phyloP scores from a whole-genome alignment of 2,113 vertebrate genomes.

The Entelurus aequoreus region DNA sequence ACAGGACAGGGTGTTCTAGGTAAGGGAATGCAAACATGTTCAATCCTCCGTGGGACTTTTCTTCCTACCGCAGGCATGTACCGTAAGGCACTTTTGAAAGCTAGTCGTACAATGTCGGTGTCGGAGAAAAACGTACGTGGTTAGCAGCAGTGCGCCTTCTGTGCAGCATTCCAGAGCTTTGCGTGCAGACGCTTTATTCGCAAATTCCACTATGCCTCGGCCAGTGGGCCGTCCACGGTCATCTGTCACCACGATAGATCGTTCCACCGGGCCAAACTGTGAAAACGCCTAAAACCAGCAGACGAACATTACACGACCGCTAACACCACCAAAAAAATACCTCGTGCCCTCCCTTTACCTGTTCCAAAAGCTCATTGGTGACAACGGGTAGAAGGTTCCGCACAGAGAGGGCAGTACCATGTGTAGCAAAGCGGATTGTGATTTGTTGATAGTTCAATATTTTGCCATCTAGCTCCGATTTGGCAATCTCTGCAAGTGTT shows the following conservation, averaged over 20 bases:
- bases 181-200: conserved; percentile 87
- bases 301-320: not conserved
- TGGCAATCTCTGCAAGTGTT: conserved; percentile 93
- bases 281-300: conserved; percentile 75
- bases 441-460: conserved; percentile 87
- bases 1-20: conserved; percentile 90
- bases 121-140: conserved; percentile 72
- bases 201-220: conserved; percentile 92
- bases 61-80: not conserved
- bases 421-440: conserved; percentile 89
- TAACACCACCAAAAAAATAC: not conserved
- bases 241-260: conserved; percentile 90
- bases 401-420: conserved; percentile 86
- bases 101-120: not conserved
- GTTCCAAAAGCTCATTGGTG: conserved; percentile 94
- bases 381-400: conserved; percentile 91
- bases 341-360: conserved; percentile 48
- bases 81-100: not conserved
- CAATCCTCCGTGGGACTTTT: too few relatives aligned
- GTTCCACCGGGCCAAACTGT: conserved; percentile 91
- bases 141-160: conserved; percentile 91
- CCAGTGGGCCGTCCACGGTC: conserved; percentile 91
- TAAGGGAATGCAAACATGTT: not conserved
- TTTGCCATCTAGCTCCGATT: conserved; percentile 91
- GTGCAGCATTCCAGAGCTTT: conserved; percentile 93